Conservation (phyloP, 1,140 invertebrate genomes). For the Ptiloglossa arizonensis region DNA sequence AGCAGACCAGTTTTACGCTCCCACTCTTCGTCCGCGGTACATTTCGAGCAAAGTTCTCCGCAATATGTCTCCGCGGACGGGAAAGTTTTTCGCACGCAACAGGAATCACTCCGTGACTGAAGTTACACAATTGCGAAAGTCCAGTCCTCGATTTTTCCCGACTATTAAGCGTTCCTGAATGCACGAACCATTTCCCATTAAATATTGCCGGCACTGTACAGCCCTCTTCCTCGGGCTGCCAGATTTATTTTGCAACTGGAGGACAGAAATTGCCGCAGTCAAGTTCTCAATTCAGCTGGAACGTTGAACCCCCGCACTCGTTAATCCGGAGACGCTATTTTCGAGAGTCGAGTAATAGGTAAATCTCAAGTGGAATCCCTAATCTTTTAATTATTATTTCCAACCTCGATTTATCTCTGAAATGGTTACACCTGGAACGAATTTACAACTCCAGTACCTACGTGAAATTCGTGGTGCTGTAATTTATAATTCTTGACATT, state of each 20-base stretch:
- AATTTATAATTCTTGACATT: too few species aligned
- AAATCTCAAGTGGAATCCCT: too few species aligned
- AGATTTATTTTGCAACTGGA: background rate
- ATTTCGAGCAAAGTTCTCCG: background rate
- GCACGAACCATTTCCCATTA: background rate
- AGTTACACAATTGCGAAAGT: background rate
- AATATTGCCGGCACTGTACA: background rate
- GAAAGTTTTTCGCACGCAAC: constrained; percentile 8
- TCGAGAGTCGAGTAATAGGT: too few species aligned
- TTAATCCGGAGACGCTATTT: background rate
- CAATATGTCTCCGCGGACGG: background rate
- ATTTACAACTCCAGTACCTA: too few species aligned
- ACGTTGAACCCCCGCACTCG: background rate
- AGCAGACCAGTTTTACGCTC: constrained; percentile 1
- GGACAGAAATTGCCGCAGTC: background rate
- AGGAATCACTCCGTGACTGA: background rate
- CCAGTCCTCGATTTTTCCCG: constrained; percentile 1
- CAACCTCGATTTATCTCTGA: too few species aligned
- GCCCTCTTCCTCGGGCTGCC: background rate
- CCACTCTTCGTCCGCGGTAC: background rate
- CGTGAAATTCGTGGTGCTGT: too few species aligned
- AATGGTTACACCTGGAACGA: too few species aligned
- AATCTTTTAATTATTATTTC: too few species aligned
- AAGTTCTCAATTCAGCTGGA: background rate
- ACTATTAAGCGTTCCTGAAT: background rate